Evolutionary conservation across 2,113 vertebrate species (phyloP), one percentile per base, ranked within the genome.

Genomic region (Budorcas taxicolor): DNA sequence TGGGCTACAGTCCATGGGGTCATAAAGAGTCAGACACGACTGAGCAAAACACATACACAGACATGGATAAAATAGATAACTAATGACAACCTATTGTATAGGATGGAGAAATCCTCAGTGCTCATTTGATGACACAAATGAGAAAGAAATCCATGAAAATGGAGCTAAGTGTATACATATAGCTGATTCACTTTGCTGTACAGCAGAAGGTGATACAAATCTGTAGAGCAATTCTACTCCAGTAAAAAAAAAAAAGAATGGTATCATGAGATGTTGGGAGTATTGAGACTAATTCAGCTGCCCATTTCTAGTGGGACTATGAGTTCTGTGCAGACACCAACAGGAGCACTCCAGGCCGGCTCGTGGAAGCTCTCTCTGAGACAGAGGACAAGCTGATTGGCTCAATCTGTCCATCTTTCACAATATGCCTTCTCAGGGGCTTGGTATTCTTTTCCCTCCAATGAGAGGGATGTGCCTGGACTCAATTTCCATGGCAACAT

Each of bases 281-380:
- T n/a, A 12, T 7, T 16, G 7, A 13, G 29, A 86, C 7, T 4
- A 84, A 33, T 15, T 58, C 43, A 25, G 13, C n/a, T 58, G n/a
- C 21, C 1, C 57, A 10, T 67, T 81, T 45, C 93, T 45, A 29
- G 7, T 27, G 57, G 50, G 60, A 11, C 2, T 40, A 3, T n/a
- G 33, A 67, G 14, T n/a, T 29, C 58, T 67, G n/a, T 21, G 36
- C 21, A 78, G 47, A 25, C 36, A 64, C 27, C 31, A 19, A 19
- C 14, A 53, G 23, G 36, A 27, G 19, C 7, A 40, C 16, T 5
- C 47, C 25, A 0, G 29, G 25, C 23, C 0, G 0, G 83, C 29
- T 60, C 8, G 15, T 15, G 21, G n/a, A 33, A 81, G n/a, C 25
- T 43, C 21, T 67, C 19, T 55, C 21, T 64, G 58, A 67, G 47